phyloP scores from a whole-genome alignment of 2,113 vertebrate genomes.

The Pterophyllum scalare region DNA sequence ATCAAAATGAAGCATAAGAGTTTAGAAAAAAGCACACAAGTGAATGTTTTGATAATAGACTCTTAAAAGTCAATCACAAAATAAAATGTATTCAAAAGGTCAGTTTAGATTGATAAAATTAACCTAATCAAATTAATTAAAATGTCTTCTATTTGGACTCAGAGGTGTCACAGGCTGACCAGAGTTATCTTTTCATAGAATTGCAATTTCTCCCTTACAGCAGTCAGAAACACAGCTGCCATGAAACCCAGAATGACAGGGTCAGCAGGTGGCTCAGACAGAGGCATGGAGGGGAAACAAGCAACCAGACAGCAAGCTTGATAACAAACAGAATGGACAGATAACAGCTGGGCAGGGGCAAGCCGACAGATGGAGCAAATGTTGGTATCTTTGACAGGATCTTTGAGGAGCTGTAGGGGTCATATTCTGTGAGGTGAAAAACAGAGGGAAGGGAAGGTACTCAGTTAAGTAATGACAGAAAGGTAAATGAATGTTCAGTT shows the following conservation, averaged over 20 bases:
- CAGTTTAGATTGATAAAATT: background rate
- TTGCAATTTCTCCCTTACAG: background rate
- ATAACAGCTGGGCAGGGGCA: conserved; percentile 6
- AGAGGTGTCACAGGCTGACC: background rate
- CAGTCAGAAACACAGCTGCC: background rate
- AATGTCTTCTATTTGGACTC: background rate
- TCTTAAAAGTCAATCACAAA: background rate
- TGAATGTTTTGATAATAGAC: background rate
- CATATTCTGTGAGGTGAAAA: background rate
- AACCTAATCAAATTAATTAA: background rate
- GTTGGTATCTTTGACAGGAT: background rate
- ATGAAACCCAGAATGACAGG: conserved; percentile 10
- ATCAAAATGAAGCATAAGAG: background rate
- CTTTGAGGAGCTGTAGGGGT: background rate
- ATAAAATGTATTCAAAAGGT: no score
- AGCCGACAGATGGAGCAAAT: conserved; percentile 20
- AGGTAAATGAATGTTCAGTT: background rate
- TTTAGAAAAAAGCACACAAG: background rate
- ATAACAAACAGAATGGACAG: conserved; percentile 5
- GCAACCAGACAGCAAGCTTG: background rate
- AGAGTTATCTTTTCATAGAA: accelerated
- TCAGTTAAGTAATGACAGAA: background rate
- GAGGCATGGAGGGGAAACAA: background rate
- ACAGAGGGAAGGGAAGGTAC: background rate
- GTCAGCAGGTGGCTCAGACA: conserved; percentile 17